Conservation (phyloP, 2,888 invertebrate genomes). For the Rhorus exstirpatorius region DNA sequence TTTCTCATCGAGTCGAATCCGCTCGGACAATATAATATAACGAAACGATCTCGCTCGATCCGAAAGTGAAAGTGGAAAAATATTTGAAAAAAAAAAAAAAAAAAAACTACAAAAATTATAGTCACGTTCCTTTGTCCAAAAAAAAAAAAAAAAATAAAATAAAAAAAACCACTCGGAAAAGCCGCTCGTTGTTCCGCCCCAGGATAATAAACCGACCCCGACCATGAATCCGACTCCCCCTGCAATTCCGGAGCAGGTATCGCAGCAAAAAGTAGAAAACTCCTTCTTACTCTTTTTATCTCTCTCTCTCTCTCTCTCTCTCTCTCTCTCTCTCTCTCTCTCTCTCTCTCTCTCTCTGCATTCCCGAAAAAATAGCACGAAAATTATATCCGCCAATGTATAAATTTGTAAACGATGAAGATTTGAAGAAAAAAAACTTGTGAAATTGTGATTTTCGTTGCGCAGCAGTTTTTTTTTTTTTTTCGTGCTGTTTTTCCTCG, state of each 20-base stretch:
- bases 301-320: no score
- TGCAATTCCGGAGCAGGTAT: slow-evolving; percentile 86
- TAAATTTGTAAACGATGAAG: no score
- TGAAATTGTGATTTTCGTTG: no score
- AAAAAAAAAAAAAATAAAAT: slow-evolving; percentile 49
- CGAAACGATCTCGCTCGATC: no score
- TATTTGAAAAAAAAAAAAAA: neutral
- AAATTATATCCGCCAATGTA: neutral
- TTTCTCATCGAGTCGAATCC: neutral
- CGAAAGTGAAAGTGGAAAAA: no score
- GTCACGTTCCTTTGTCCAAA: slow-evolving; percentile 56
- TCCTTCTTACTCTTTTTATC: slow-evolving; percentile 60
- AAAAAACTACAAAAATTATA: slow-evolving; percentile 38
- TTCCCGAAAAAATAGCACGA: slow-evolving; percentile 40
- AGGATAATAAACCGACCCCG: slow-evolving; percentile 85
- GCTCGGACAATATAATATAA: no score
- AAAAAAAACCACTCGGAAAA: no score
- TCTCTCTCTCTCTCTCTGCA: no score
- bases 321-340: no score
- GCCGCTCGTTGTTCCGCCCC: slow-evolving; percentile 84
- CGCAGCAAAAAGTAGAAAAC: slow-evolving; percentile 69
- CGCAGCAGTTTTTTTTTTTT: neutral
- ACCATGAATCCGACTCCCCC: slow-evolving; percentile 86
- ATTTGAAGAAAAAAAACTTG: no score
- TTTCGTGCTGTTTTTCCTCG: slow-evolving; percentile 36